These are phyloP conservation scores for Drosophila pegasa DNA, from an alignment of 2,888 invertebrate genomes.

Conservation along the genomic window DNA sequence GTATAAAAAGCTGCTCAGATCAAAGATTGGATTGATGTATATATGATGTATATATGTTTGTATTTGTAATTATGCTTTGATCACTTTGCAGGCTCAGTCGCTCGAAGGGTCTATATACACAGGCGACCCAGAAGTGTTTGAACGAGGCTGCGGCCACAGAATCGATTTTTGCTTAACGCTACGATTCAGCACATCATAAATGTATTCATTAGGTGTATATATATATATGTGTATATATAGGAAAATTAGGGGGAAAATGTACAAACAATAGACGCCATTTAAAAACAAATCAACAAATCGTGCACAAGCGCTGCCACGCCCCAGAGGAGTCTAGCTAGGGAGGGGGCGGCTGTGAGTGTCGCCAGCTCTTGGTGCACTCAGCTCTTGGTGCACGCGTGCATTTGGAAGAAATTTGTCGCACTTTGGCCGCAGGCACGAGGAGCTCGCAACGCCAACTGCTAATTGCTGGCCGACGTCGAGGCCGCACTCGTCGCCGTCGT, in stretches of 20 bases:
- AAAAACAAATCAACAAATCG: conserved; percentile 31
- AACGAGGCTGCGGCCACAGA: conserved; percentile 26
- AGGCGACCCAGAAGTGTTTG: conserved; percentile 26
- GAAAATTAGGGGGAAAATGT: conserved; percentile 2
- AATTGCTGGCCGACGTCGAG: conserved; percentile 36
- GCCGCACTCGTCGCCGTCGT: conserved; percentile 18
- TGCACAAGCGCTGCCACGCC: conserved; percentile 15
- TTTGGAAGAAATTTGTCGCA: conserved; percentile 40
- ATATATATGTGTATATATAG: background rate
- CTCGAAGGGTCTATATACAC: conserved; percentile 39
- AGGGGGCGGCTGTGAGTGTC: conserved; percentile 3
- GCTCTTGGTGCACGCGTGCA: conserved; percentile 23
- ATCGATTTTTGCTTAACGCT: conserved; percentile 34
- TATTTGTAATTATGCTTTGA: conserved; percentile 31
- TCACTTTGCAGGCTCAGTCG: conserved; percentile 42
- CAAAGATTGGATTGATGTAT: too few species aligned
- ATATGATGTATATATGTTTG: too few species aligned
- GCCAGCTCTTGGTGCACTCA: conserved; percentile 31
- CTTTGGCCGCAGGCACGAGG: conserved; percentile 12
- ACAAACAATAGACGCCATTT: conserved; percentile 18
- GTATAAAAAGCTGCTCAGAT: too few species aligned
- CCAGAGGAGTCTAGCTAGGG: too few species aligned
- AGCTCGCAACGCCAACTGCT: background rate
- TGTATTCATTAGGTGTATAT: conserved; percentile 3
- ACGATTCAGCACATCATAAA: conserved; percentile 15